Base-by-base conservation (phyloP, 2,797 vertebrate species). In the Mus minutoides region DNA sequence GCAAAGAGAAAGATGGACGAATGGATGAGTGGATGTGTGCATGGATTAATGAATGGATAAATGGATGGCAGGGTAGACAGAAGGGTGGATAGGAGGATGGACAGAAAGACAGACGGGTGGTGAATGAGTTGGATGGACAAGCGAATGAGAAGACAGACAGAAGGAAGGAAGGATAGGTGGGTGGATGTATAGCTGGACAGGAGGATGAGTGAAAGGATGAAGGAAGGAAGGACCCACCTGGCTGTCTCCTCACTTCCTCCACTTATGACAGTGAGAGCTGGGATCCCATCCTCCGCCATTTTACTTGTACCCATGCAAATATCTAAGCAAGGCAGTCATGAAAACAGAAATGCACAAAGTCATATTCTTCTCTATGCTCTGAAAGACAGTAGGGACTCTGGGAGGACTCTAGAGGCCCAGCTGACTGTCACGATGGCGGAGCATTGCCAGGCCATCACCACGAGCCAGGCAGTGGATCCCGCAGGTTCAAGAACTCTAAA, bases 281-380 rank as follows among this genome's bases (percentile, higher is more conserved):
- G 19, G 22, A 43, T 78, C 87, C 69, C 37, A 37, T 52, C 91
- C 34, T 73, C 54, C 76, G 24, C 37, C 84, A 49, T 93, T 93
- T 87, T 37, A 21, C 10, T 17, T 37, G 10, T 10, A 0, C 31
- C 1, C 64, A 34, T 90, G 54, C 64, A 88, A 37, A 40, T 67
- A 8, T 94, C 86, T 80, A 76, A 76, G 87, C 3, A 62, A 37
- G 14, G 93, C 37, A 92, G 37, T 78, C 73, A 16, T 46, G 3
- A 93, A 77, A 64, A 77, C 67, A 88, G 43, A 95, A 93, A 88
- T 85, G 62, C 21, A 31, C 24, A 73, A 80, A 60, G 67, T 24
- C 24, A 17, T 56, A 24, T 34, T 90, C 54, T 92, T 58, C 31
- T 52, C 13, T 67, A 24, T 85, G 37, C 90, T 58, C 71, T 91